Base-by-base conservation (phyloP, 2,888 invertebrate genomes). In the Chironomus tentans region DNA sequence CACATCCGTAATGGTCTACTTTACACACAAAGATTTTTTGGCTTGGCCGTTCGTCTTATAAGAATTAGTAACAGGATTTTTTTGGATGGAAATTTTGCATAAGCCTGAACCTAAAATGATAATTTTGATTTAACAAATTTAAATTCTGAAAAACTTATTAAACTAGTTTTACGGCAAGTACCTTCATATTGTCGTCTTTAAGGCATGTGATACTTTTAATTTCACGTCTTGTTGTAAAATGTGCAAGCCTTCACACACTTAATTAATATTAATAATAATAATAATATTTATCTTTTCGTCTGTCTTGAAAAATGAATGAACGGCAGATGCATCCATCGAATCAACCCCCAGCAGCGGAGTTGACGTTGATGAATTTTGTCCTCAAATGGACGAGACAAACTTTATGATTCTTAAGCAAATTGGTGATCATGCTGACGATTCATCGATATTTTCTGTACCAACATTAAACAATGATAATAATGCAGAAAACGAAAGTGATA, bases 341-440 rank as follows among this genome's bases (percentile, higher is more conserved):
- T 74, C 68, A 74, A 47, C 48, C 21, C 74, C 74, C 74, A 38
- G 47, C 68, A 68, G 74, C 21, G 76, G 69, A 21, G n/a, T 6
- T 75, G 69, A 69, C 22, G 56, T 69, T 15, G 76, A 76, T 18
- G 76, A 76, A 48, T 76, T 76, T 22, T 69, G 50, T 69, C 76
- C 76, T 0, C 22, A 38, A 6, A 18, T 76, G 69, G 76, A 76
- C 10, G 68, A 68, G 38, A 24, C 69, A 15, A 76, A 69, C 12
- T 15, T 76, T 18, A 50, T 12, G n/a, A 68, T 76, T 28, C 22
- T 76, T 7, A 76, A 68, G 5, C 68, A 69, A 50, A 69, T 76
- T 69, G 76, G 69, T 4, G 74, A 74, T 24, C 47, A 74, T 68
- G 74, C 74, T 13, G 74, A 74, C 28, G 68, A 68, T 50, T 69